Base-by-base conservation (phyloP, 2,113 vertebrate species). In the Gobio gobio region DNA sequence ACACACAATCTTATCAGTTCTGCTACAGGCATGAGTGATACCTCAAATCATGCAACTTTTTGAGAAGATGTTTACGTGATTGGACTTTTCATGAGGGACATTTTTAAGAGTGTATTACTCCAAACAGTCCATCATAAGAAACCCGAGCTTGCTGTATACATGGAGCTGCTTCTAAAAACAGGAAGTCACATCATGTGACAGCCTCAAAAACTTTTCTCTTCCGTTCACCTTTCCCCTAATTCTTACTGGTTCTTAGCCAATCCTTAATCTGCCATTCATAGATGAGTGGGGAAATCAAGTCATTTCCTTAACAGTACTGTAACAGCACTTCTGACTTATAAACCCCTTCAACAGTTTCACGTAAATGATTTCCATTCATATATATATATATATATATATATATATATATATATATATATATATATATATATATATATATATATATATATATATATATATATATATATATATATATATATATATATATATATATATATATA, bases 221-320 rank as follows among this genome's bases (percentile, higher is more conserved):
- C 58, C n/a, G 36, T 40, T 79, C 10, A 61, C 36, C 77, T 79
- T 79, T 59, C 36, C 36, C 77, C 77, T 79, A 1, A 45, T 63
- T 63, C 77, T 61, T 26, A 45, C 3, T 5, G 36, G 10, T 33
- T 24, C 7, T n/a, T 43, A 59, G 54, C 5, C 18, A 78, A 14
- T 56, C 29, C 18, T 78, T 14, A 36, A 58, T 78, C 51, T 58
- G 6, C 8, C 29, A 0, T 58, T 78, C 33, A 29, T 29, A 33
- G 51, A 63, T 61, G 56, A 79, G n/a, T 10, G 36, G 58, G 43
- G 61, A 59, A 59, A 14, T 43, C 36, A 16, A 61, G 56, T 78
- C 3, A 16, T 8, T 43, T 5, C 5, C 5, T 45, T 16, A 10
- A 22, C 51, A 24, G 18, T 40, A 36, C 18, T 59, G 29, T 22